These are phyloP conservation scores for Melikaiella ostensackeni DNA, from an alignment of 2,888 invertebrate genomes.

Conservation along the genomic window DNA sequence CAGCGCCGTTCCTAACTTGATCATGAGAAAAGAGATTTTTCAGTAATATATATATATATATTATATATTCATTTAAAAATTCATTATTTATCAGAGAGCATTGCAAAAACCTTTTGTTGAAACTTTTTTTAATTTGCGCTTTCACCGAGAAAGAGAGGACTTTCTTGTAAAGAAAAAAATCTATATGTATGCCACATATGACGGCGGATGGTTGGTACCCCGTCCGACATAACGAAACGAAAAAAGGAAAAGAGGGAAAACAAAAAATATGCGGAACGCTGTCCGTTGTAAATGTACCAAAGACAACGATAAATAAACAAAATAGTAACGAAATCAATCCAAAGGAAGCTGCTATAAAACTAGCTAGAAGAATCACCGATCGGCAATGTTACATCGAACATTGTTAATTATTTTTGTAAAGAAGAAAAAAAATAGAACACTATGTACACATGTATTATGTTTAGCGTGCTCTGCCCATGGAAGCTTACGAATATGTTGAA, in stretches of 20 bases:
- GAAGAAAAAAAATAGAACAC: constrained; percentile 52
- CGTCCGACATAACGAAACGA: constrained; percentile 64
- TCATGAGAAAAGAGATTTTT: constrained; percentile 8
- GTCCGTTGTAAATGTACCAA: constrained; percentile 76
- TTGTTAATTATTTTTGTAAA: constrained; percentile 76
- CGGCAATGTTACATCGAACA: constrained; percentile 70
- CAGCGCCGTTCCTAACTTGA: constrained; percentile 60
- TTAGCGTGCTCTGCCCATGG: constrained; percentile 72
- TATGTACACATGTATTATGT: constrained; percentile 70
- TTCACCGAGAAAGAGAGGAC: constrained; percentile 20
- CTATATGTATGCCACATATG: constrained; percentile 42
- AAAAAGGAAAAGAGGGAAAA: constrained; percentile 42
- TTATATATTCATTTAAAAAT: not conserved
- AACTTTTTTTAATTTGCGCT: not conserved
- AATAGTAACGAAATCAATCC: constrained; percentile 58
- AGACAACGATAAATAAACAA: constrained; percentile 64
- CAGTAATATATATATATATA: not conserved
- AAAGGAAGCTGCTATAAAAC: constrained; percentile 58
- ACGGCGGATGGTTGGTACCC: constrained; percentile 69
- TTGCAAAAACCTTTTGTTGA: not conserved
- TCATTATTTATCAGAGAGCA: not conserved
- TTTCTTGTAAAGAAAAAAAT: constrained; percentile 45
- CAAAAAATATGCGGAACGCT: constrained; percentile 66
- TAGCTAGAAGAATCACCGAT: constrained; percentile 64
- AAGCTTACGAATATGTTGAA: constrained; percentile 74